Percentiles rank a stretch among this genome's conserved stretches.
phyloP scores from a whole-genome alignment of 1,140 invertebrate species.

The Calycopis cecrops region DNA sequence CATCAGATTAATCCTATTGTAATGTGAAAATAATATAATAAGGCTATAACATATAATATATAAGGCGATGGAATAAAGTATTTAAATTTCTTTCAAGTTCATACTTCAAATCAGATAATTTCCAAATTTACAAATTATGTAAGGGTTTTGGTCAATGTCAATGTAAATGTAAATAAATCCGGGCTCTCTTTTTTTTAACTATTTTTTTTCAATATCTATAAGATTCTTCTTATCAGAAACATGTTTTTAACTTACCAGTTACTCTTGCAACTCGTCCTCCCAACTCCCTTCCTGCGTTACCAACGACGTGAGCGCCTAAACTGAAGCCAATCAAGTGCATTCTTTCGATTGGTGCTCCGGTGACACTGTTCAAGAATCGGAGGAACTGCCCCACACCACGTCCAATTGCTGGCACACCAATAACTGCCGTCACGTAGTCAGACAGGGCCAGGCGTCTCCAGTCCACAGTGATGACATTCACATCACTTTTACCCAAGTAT shows the following conservation, averaged over 20 bases:
- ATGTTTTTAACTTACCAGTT: slow-evolving; percentile 34
- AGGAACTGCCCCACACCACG: slow-evolving; percentile 64
- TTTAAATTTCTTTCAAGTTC: too few species aligned
- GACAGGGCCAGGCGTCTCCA: slow-evolving; percentile 35
- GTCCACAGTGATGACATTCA: slow-evolving; percentile 37
- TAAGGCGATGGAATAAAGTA: too few species aligned
- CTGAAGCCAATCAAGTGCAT: slow-evolving; percentile 93
- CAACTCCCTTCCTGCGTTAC: slow-evolving; percentile 78
- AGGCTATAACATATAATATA: too few species aligned
- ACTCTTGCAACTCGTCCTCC: slow-evolving; percentile 40
- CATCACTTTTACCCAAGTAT: slow-evolving; percentile 25
- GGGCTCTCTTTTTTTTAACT: too few species aligned
- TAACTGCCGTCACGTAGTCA: slow-evolving; percentile 31
- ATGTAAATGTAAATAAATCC: too few species aligned
- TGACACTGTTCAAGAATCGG: slow-evolving; percentile 36
- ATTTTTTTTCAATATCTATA: too few species aligned
- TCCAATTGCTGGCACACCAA: slow-evolving; percentile 43
- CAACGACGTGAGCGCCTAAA: slow-evolving; percentile 91
- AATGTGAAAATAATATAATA: too few species aligned
- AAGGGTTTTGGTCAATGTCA: too few species aligned
- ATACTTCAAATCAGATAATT: too few species aligned
- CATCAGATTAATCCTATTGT: too few species aligned
- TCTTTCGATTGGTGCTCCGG: slow-evolving; percentile 51
- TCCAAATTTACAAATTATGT: too few species aligned
- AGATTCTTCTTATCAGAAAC: too few species aligned